A percentile compares a stretch with the other conserved stretches of the same genome.
Conservation (phyloP, 2,113 vertebrate species). For the Leiothrix lutea region DNA sequence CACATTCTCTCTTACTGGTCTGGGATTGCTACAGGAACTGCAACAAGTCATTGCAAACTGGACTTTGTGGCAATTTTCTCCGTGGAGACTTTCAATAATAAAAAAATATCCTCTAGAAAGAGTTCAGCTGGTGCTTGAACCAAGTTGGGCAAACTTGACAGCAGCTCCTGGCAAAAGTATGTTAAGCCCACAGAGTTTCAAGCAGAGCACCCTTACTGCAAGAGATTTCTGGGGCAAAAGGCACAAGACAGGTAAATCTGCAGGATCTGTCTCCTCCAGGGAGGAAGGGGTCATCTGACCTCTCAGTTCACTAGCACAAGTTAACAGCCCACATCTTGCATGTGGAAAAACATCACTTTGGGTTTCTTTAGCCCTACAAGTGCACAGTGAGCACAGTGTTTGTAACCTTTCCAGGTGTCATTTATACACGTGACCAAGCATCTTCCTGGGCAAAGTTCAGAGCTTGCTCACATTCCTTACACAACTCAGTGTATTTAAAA, state of each 20-base stretch:
- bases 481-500: background rate
- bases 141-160: background rate
- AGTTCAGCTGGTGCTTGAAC: background rate
- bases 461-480: background rate
- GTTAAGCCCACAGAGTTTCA: background rate
- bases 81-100: rapidly evolving
- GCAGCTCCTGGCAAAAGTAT: background rate
- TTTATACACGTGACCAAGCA: background rate
- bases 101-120: background rate
- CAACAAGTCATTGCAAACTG: background rate
- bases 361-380: background rate
- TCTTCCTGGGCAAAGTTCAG: background rate
- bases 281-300: background rate
- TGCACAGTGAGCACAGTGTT: background rate
- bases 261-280: background rate
- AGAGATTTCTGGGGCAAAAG: background rate
- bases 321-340: rapidly evolving
- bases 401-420: background rate
- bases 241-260: background rate
- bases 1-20: background rate
- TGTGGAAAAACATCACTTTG: background rate
- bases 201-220: background rate
- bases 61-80: background rate
- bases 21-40: background rate
- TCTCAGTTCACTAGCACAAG: rapidly evolving